Conservation (phyloP, 2,113 vertebrate species). For the Dipodomys ordii region DNA sequence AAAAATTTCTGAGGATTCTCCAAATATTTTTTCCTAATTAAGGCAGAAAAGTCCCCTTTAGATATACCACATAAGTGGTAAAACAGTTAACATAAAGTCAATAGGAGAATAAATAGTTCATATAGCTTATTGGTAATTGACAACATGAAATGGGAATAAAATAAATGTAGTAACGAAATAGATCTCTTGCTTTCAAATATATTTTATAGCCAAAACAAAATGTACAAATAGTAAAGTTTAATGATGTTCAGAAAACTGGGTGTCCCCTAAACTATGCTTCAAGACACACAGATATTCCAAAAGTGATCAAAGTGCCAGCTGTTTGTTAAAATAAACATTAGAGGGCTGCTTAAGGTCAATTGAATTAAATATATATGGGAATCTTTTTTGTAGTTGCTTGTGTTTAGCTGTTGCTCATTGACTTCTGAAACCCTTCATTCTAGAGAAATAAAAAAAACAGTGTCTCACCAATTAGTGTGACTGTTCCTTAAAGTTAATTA, state of each 20-base stretch:
- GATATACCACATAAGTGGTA: constrained; percentile 23
- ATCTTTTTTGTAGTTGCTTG: constrained; percentile 61
- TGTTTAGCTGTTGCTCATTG: constrained; percentile 57
- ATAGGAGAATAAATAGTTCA: constrained; percentile 63
- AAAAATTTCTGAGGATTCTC: background rate
- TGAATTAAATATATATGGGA: constrained; percentile 80
- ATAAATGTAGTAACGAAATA: constrained; percentile 51
- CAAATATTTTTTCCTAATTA: constrained; percentile 23
- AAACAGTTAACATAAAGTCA: constrained; percentile 48
- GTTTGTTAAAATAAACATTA: constrained; percentile 82
- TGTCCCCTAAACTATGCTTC: constrained; percentile 68
- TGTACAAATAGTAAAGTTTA: constrained; percentile 71
- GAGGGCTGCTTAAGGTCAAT: constrained; percentile 75
- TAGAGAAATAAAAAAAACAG: constrained; percentile 58
- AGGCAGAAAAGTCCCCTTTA: constrained; percentile 15
- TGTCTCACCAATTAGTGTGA: constrained; percentile 59
- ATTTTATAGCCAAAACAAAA: constrained; percentile 70
- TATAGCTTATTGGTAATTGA: constrained; percentile 57
- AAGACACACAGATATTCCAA: constrained; percentile 53
- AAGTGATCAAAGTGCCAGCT: constrained; percentile 66
- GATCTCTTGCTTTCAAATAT: constrained; percentile 57
- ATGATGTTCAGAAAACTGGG: constrained; percentile 71
- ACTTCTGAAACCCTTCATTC: constrained; percentile 50
- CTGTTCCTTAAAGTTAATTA: constrained; percentile 74
- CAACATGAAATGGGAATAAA: background rate